Conservation (phyloP, 1,140 invertebrate species). For the Saccostrea glomerata region DNA sequence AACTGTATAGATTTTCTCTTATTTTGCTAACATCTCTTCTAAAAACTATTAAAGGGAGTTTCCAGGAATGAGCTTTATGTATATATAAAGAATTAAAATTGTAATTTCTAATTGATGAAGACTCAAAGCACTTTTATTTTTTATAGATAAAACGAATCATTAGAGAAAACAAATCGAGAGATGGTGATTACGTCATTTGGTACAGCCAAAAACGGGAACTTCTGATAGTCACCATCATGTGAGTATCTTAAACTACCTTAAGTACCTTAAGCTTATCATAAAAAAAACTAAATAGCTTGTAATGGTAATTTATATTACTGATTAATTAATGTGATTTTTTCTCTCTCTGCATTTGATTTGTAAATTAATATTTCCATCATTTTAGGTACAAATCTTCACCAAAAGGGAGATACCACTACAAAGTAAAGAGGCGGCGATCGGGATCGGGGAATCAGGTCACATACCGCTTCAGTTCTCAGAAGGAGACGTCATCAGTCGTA, state of each 20-base stretch:
- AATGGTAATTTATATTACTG: too few relatives aligned
- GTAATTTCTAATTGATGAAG: not conserved
- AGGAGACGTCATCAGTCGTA: not conserved
- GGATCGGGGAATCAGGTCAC: not conserved
- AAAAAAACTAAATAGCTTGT: too few relatives aligned
- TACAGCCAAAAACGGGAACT: not conserved
- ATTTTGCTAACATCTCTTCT: too few relatives aligned
- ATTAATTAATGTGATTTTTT: too few relatives aligned
- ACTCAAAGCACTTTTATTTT: not conserved
- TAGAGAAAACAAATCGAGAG: not conserved
- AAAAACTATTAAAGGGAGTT: not conserved
- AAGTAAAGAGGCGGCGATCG: not conserved
- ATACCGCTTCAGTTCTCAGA: conserved; percentile 6
- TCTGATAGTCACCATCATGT: not conserved
- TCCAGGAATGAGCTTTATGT: not conserved
- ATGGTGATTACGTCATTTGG: conserved; percentile 4
- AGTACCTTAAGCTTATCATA: too few relatives aligned
- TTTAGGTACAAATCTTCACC: not conserved
- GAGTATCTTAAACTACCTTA: not conserved
- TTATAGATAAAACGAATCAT: not conserved
- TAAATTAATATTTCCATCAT: not conserved
- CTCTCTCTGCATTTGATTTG: too few relatives aligned
- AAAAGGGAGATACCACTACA: conserved; percentile 12
- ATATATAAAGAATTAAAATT: not conserved
- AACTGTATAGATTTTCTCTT: too few relatives aligned